A percentile compares a stretch with the other conserved stretches of the same genome.
phyloP scores from a whole-genome alignment of 1,140 invertebrate species.

The Liolophura sinensis region DNA sequence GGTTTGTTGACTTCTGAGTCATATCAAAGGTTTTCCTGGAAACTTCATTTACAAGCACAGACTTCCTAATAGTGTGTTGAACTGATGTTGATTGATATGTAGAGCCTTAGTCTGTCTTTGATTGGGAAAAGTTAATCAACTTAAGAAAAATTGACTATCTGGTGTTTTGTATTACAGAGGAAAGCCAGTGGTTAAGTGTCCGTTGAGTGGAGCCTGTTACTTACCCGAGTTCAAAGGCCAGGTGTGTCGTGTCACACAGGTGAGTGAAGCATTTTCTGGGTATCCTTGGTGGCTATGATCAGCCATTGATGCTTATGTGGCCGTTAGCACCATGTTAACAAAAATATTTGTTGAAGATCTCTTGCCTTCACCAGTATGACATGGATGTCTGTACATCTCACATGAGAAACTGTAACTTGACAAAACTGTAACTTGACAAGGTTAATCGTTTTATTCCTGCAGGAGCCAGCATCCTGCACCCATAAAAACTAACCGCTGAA shows the following conservation, averaged over 20 bases:
- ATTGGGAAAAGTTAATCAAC: not conserved
- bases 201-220: slow-evolving; percentile 89
- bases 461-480: no score
- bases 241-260: slow-evolving; percentile 71
- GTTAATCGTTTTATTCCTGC: no score
- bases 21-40: not conserved
- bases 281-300: not conserved
- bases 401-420: no score
- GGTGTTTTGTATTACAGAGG: slow-evolving; percentile 64
- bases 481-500: no score
- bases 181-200: slow-evolving; percentile 92
- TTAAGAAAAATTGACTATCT: not conserved
- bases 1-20: no score
- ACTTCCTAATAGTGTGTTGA: no score
- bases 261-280: slow-evolving; percentile 17
- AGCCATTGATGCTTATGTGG: no score
- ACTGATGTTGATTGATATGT: no score
- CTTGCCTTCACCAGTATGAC: not conserved
- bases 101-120: no score
- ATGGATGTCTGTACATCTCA: not conserved
- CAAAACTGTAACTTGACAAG: no score
- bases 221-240: slow-evolving; percentile 84
- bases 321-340: no score
- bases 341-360: no score
- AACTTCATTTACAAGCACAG: not conserved